Percentiles rank a stretch among this genome's conserved stretches.
These are phyloP conservation scores for Aphodius granarius DNA, from an alignment of 2,888 invertebrate genomes.

Conservation along the genomic window DNA sequence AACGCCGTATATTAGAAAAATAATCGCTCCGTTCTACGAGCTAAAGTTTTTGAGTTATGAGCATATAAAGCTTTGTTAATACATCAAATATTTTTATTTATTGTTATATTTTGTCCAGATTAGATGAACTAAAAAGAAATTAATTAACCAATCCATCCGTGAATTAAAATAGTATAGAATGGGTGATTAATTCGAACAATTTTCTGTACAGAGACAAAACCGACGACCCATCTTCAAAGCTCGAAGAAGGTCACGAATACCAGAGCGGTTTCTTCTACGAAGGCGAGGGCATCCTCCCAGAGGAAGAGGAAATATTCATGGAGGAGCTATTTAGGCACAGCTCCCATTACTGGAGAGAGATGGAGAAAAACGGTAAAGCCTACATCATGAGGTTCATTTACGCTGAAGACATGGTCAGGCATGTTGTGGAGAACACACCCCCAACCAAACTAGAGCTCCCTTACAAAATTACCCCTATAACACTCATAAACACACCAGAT, in stretches of 20 bases:
- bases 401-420: constrained; percentile 42
- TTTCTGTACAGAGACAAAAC: neutral
- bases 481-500: constrained; percentile 40
- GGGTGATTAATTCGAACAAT: neutral
- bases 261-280: constrained; percentile 1
- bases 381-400: constrained; percentile 46
- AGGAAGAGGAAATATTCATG: constrained; percentile 15
- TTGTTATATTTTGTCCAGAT: no score
- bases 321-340: constrained; percentile 26
- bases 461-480: constrained; percentile 41
- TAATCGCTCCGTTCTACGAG: no score
- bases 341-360: constrained; percentile 41
- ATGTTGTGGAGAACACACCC: constrained; percentile 47
- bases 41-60: no score
- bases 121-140: no score
- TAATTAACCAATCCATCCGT: no score
- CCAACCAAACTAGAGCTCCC: constrained; percentile 39
- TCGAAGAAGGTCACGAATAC: constrained; percentile 19
- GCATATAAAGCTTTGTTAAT: no score
- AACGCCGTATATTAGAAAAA: no score
- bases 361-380: constrained; percentile 44
- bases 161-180: no score
- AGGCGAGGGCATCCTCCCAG: neutral
- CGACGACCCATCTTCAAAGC: neutral
- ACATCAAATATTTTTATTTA: no score